Percentiles rank a stretch among this genome's conserved stretches.
phyloP scores from a whole-genome alignment of 1,140 invertebrate genomes.

The Trichoplusia ni region DNA sequence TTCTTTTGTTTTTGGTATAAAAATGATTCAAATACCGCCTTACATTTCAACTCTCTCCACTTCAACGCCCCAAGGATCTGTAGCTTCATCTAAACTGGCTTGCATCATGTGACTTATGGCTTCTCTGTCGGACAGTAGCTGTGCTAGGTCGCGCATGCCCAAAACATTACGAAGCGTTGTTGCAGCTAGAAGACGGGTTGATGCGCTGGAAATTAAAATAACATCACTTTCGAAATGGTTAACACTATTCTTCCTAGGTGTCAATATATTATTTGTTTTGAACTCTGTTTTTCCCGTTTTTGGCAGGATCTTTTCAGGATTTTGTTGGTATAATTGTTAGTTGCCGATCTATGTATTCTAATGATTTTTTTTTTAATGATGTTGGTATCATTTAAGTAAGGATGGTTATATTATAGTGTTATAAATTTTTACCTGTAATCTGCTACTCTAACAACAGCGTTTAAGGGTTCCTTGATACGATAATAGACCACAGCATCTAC shows the following conservation, averaged over 20 bases:
- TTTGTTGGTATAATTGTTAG: too few relatives aligned
- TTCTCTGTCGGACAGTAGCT: constrained; percentile 95
- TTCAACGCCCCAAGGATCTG: constrained; percentile 98
- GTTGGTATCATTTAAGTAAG: too few relatives aligned
- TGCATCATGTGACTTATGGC: constrained; percentile 95
- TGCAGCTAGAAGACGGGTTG: constrained; percentile 92
- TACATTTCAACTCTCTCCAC: constrained; percentile 98
- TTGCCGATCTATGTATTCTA: too few relatives aligned
- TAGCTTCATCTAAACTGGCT: constrained; percentile 92
- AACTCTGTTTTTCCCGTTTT: too few relatives aligned
- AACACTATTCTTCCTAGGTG: too few relatives aligned
- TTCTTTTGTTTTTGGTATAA: background rate
- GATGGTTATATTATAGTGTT: background rate
- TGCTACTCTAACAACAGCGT: constrained; percentile 90
- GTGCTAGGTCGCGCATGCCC: constrained; percentile 94
- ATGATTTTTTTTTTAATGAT: too few relatives aligned
- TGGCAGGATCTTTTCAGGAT: too few relatives aligned
- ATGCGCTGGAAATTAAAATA: constrained; percentile 84
- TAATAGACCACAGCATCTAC: constrained; percentile 97
- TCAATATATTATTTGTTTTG: too few relatives aligned
- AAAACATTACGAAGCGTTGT: constrained; percentile 95
- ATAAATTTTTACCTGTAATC: constrained; percentile 85
- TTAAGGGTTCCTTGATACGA: constrained; percentile 92
- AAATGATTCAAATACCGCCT: constrained; percentile 59
- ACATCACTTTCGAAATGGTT: too few relatives aligned